phyloP scores from a whole-genome alignment of 1,140 invertebrate genomes.

The Dermatophagoides farinae region DNA sequence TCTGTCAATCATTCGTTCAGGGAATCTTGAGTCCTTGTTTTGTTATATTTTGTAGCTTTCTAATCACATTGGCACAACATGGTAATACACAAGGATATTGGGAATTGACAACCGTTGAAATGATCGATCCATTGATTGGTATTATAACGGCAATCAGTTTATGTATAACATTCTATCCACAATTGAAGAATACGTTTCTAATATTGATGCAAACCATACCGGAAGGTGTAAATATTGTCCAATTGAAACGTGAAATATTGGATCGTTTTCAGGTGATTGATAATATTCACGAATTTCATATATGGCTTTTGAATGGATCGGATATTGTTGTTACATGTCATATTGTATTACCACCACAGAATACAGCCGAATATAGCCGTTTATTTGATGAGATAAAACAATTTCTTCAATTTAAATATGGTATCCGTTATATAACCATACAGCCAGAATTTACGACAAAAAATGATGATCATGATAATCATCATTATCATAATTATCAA shows the following conservation, averaged over 20 bases:
- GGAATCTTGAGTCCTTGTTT: neutral
- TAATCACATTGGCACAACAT: neutral
- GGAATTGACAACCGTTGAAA: neutral
- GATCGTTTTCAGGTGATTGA: slow-evolving; percentile 51
- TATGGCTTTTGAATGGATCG: slow-evolving; percentile 78
- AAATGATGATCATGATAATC: slow-evolving; percentile 14
- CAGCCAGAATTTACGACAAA: slow-evolving; percentile 77
- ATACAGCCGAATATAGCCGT: slow-evolving; percentile 70
- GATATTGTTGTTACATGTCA: slow-evolving; percentile 80
- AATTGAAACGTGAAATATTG: slow-evolving; percentile 42
- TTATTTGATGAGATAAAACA: neutral
- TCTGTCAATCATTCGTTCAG: neutral
- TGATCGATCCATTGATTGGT: slow-evolving; percentile 3
- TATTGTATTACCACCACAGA: slow-evolving; percentile 38
- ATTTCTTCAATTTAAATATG: slow-evolving; percentile 69
- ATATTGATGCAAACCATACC: slow-evolving; percentile 62
- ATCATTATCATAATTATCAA: neutral
- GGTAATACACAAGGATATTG: neutral
- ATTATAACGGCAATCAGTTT: slow-evolving; percentile 6
- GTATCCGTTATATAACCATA: slow-evolving; percentile 68
- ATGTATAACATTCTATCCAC: slow-evolving; percentile 8
- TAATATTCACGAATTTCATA: slow-evolving; percentile 80
- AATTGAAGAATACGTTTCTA: slow-evolving; percentile 46
- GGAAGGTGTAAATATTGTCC: slow-evolving; percentile 58
- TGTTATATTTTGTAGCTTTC: neutral